Evolutionary conservation across 1,140 invertebrate genomes (phyloP), one percentile per base, ranked within the genome.

Genomic region (Phenacoccus solenopsis): DNA sequence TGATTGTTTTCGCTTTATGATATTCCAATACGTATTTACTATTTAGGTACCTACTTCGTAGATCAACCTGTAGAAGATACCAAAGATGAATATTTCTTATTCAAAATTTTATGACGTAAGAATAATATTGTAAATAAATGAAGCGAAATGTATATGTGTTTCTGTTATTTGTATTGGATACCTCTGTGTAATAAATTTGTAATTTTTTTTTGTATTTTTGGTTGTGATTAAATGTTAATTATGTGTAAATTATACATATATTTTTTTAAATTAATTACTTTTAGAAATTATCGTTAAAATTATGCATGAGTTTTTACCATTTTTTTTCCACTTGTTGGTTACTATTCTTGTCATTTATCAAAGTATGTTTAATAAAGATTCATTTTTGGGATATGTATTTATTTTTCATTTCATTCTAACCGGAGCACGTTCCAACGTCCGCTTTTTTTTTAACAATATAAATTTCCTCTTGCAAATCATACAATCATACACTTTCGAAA

Each of bases 341-440:
- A 64, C 25, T 64, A 27, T 64, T 64, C 59, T 64, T 64, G 59
- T 64, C 59, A 27, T 64, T 64, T 64, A 27, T 64, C 59, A 64
- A 64, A 64, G 59, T 64, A 27, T 64, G 59, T 64, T 64, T 27
- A 64, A 64, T 64, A 64, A 64, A 64, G 25, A 25, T 25, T 13
- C 2, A 25, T 64, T 64, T 64, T 64, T 64, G 59, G 59, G 59
- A 64, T 5, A 24, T 64, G n/a, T n/a, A n/a, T n/a, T n/a, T n/a
- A n/a, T n/a, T n/a, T n/a, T n/a, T n/a, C n/a, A n/a, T n/a, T n/a
- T n/a, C n/a, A n/a, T n/a, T n/a, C n/a, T n/a, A n/a, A n/a, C n/a
- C n/a, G n/a, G n/a, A n/a, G n/a, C n/a, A n/a, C n/a, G n/a, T n/a
- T n/a, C n/a, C n/a, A n/a, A n/a, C n/a, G n/a, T n/a, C n/a, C n/a